Evolutionary conservation across 2,888 invertebrate species (phyloP), one percentile per base, ranked within the genome.

Genomic region (Sialis fuliginosa): DNA sequence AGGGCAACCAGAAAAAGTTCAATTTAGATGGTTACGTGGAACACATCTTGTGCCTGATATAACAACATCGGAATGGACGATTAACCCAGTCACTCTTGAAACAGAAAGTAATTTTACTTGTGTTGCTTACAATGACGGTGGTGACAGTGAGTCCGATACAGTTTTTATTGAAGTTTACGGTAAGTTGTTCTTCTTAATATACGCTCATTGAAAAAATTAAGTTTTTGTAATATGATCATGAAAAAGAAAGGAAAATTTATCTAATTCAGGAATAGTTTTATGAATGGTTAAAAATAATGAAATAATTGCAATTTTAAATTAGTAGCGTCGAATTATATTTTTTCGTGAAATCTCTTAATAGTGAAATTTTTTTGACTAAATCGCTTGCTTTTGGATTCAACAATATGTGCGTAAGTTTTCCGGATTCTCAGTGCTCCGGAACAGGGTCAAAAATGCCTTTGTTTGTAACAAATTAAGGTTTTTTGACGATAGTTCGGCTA

Each of bases 61-160:
- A 48, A 81, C 80, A 32, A 76, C 81, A 5, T 73, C 79, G 52
- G 80, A 79, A 57, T 84, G 84, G 75, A 82, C 79, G 32, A 81
- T 91, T 51, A 81, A 81, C 52, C 84, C 88, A 0, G 90, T 89
- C 9, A 81, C 84, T 8, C 67, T 93, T 52, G 84, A 87, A 61
- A 86, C 87, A 44, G 76, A 88, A 51, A 86, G 87, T 56, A 89
- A 88, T 70, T 92, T 90, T 68, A 84, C 88, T 1, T 95, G 95
- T 60, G 75, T 81, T 53, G 90, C 90, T 0, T 75, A 76, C 63
- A 92, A 89, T 64, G 79, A 82, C 8, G 89, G 89, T 1, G 93
- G 92, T 0, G 78, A 81, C 54, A 83, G 86, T 44, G 72, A 73
- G 48, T 69, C 76, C 42, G 81, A 79, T 22, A 75, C 74, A 34